Evolutionary conservation across 2,888 invertebrate genomes (phyloP), one percentile per base, ranked within the genome.

Genomic region (Idaea dimidiata): DNA sequence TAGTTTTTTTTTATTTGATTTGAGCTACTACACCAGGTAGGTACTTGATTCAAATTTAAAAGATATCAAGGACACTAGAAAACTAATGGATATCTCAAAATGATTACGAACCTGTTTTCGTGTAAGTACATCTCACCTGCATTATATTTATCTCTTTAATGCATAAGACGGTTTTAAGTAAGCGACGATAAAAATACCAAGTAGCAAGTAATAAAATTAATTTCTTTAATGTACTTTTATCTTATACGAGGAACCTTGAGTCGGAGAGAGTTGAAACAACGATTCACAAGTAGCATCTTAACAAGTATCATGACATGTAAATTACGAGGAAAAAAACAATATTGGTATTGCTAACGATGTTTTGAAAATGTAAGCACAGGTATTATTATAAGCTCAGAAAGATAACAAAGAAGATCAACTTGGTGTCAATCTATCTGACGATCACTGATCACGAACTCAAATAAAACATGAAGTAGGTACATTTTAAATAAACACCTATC

Each of bases 401-500:
- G 74, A 76, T 76, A 75, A 82, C 83, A 82, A 83, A 75, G 71
- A 66, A 72, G 69, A 75, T 73, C 77, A 83, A 82, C 87, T 88
- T 71, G 75, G 85, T 79, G 83, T 86, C 87, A 83, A 74, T 72
- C 65, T 77, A 71, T 43, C 43, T 43, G 43, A 77, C 81, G 83
- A 86, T 83, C 83, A 83, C 84, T 80, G 83, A 79, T 83, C 81
- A 81, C 78, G 67, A 76, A 82, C 82, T 83, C 79, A 84, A 88
- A 87, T 14, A 87, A 87, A 86, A 78, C 87, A 84, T 84, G 84
- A 84, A 86, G 81, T 84, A 81, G 82, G 82, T n/a, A n/a, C n/a
- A 80, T 77, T 82, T 83, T 80, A 89, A 90, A 89, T 87, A 89
- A 91, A 91, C 84, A 91, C 83, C 81, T 79, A 78, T 80, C 77